Base-by-base conservation (phyloP, 2,113 vertebrate genomes). In the Gorilla gorilla region DNA sequence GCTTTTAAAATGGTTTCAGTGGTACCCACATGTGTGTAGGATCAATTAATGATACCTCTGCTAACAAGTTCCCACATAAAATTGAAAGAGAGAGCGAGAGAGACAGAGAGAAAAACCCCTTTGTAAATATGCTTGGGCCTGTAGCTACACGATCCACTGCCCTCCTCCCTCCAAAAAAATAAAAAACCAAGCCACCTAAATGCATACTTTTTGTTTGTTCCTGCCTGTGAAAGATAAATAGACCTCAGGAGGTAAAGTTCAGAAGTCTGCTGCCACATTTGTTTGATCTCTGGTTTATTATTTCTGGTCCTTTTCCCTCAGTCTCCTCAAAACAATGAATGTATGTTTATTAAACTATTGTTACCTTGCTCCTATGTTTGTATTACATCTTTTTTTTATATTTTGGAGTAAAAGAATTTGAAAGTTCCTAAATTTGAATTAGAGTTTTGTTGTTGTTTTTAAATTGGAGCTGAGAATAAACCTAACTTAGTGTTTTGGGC, bases 401-500 rank as follows among this genome's bases (percentile, higher is more conserved):
- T 83, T 92, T 89, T 89, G 38, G 35, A 81, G 12, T 81, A 73
- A 61, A 57, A 59, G 1, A n/a, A 55, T 45, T 97, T 88, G 27
- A 64, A 68, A 68, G 30, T 75, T 43, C 25, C 76, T 96, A 20
- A 35, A 55, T 11, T 82, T 75, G 32, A 94, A 57, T 50, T 91
- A 59, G 32, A 61, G 30, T 66, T 72, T 61, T 48, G 35, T 90
- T 96, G 17, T 94, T 80, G 23, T 22, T 87, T 89, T 95, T 80
- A 75, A 14, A 25, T 81, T 90, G 66, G 12, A 38, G 92, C 72
- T 97, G 78, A 91, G 79, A 93, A 38, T 93, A 93, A 76, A 61
- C 22, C 6, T 68, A 55, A 90, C 48, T 30, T 80, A 27, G 32
- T 76, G 7, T 90, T 90, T 59, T 81, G 30, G 32, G 20, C 72